Percentiles rank a stretch among this genome's conserved stretches.
Conservation (phyloP, 2,797 vertebrate species). For the Manis crassicaudata region DNA sequence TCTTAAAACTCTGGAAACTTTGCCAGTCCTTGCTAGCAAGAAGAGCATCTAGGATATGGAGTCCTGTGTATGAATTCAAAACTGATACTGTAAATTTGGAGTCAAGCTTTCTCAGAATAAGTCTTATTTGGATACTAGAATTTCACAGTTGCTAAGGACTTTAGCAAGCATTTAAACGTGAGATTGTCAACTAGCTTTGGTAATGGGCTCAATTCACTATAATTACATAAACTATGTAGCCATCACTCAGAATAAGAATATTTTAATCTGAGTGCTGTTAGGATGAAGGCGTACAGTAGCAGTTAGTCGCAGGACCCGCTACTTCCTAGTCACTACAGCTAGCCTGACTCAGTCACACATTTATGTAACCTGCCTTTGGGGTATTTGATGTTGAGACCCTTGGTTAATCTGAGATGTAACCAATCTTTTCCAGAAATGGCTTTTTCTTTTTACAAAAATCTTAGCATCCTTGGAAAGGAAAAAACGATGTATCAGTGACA, state of each 20-base stretch:
- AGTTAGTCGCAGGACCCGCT: neutral
- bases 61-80: neutral
- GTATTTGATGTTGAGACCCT: neutral
- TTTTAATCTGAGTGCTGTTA: neutral
- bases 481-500: neutral
- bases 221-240: neutral
- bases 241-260: neutral
- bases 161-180: neutral
- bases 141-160: neutral
- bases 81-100: neutral
- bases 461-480: neutral
- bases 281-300: neutral
- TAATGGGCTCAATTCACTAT: neutral
- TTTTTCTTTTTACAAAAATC: neutral
- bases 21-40: neutral
- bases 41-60: neutral
- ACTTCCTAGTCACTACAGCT: neutral
- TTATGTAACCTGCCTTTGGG: neutral
- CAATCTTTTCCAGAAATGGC: neutral
- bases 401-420: neutral
- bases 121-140: neutral
- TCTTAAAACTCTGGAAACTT: neutral
- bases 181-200: neutral
- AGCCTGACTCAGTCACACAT: neutral
- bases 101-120: neutral